These are phyloP conservation scores for Serinus canaria DNA, from an alignment of 2,113 vertebrate species.

Conservation along the genomic window DNA sequence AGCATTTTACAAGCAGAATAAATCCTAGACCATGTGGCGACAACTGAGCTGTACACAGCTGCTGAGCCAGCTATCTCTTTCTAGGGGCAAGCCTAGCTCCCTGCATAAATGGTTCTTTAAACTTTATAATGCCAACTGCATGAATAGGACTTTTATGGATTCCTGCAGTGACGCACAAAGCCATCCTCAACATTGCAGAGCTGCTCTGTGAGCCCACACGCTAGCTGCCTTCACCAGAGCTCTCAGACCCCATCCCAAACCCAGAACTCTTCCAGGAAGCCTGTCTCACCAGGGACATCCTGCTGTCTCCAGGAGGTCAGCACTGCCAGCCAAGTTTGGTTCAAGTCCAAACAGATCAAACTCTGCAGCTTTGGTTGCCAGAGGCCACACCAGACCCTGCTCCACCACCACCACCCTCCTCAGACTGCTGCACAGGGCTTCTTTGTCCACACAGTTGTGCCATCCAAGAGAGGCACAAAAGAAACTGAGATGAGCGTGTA, in stretches of 20 bases:
- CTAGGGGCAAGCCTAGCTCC: background rate
- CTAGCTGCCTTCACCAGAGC: background rate
- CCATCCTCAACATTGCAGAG: background rate
- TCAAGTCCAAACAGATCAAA: background rate
- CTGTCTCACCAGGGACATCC: background rate
- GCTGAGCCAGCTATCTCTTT: constrained; percentile 26
- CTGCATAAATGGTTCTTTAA: constrained; percentile 12
- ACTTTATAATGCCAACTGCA: constrained; percentile 5
- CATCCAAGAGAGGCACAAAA: background rate
- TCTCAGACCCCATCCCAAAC: background rate
- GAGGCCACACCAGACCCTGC: background rate
- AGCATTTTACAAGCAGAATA: constrained; percentile 10
- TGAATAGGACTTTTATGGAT: constrained; percentile 11
- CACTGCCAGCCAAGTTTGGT: background rate
- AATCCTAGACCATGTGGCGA: background rate
- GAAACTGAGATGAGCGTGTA: background rate
- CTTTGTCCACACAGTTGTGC: background rate
- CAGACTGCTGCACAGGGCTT: background rate
- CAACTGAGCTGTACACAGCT: background rate
- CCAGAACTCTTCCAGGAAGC: background rate
- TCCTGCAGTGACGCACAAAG: constrained; percentile 21
- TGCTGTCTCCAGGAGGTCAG: background rate
- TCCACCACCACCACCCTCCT: background rate
- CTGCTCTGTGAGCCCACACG: background rate
- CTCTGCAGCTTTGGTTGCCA: background rate